Evolutionary conservation across 2,797 vertebrate genomes (phyloP).

Genomic region (Cyprinodon diabolis): DNA sequence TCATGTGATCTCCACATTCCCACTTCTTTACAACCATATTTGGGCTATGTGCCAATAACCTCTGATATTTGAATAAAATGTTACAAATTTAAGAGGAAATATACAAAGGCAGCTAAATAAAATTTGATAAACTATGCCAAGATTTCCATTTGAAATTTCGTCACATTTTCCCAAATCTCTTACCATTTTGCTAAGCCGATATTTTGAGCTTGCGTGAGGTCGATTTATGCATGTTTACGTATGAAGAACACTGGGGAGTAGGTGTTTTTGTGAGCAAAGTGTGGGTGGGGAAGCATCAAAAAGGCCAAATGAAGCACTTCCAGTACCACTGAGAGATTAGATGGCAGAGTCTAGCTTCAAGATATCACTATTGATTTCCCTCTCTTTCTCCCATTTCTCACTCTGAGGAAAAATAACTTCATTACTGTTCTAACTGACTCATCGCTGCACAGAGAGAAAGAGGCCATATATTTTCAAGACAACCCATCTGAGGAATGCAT

Average conservation of each 20-base stretch:
- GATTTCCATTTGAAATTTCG: slow-evolving; percentile 43
- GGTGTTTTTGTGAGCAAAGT: slow-evolving; percentile 69
- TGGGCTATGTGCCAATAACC: slow-evolving; percentile 17
- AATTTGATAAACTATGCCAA: slow-evolving; percentile 47
- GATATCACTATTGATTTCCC: slow-evolving; percentile 84
- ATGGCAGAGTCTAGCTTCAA: slow-evolving; percentile 77
- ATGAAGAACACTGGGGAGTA: slow-evolving; percentile 66
- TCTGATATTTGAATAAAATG: slow-evolving; percentile 30
- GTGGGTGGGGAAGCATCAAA: slow-evolving; percentile 75
- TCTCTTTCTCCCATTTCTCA: slow-evolving; percentile 79
- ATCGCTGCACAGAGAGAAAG: slow-evolving; percentile 65
- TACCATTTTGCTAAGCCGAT: slow-evolving; percentile 47
- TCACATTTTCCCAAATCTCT: slow-evolving; percentile 43
- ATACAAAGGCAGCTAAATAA: slow-evolving; percentile 46
- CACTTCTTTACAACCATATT: slow-evolving; percentile 18
- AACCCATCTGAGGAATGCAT: slow-evolving; percentile 72
- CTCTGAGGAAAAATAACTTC: slow-evolving; percentile 82
- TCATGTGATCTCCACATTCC: slow-evolving; percentile 16
- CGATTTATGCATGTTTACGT: slow-evolving; percentile 74
- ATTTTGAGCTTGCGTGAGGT: slow-evolving; percentile 57
- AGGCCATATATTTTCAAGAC: slow-evolving; percentile 77
- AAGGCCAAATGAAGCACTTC: slow-evolving; percentile 84
- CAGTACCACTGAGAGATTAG: slow-evolving; percentile 80
- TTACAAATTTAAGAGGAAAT: slow-evolving; percentile 36
- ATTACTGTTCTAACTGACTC: slow-evolving; percentile 81